Evolutionary conservation across 2,113 vertebrate species (phyloP).

Genomic region (Myotis yumanensis): DNA sequence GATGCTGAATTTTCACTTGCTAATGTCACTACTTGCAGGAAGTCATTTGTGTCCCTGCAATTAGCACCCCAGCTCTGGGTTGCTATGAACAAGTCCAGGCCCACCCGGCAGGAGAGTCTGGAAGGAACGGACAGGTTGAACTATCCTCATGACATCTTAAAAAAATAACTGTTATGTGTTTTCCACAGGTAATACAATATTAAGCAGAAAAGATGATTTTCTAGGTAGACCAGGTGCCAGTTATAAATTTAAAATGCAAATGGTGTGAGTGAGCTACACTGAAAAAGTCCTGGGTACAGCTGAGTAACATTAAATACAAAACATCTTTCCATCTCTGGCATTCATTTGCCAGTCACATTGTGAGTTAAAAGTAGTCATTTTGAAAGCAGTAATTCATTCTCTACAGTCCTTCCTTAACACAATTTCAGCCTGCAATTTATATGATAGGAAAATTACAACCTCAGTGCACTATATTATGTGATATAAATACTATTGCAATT

Average conservation of each 20-base stretch:
- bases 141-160: background rate
- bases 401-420: constrained; percentile 82
- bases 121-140: background rate
- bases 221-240: constrained; percentile 24
- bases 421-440: constrained; percentile 90
- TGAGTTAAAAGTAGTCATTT: constrained; percentile 82
- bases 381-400: constrained; percentile 87
- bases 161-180: constrained; percentile 27
- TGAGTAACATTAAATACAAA: constrained; percentile 56
- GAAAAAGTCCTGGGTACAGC: constrained; percentile 58
- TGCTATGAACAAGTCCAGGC: background rate
- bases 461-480: constrained; percentile 84
- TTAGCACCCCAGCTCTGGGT: background rate
- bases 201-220: constrained; percentile 44
- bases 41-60: background rate
- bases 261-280: background rate
- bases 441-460: constrained; percentile 91
- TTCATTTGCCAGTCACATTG: constrained; percentile 81
- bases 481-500: constrained; percentile 89
- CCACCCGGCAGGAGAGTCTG: background rate
- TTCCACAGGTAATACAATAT: constrained; percentile 33
- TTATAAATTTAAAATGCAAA: constrained; percentile 70
- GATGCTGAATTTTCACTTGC: background rate
- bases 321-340: constrained; percentile 65
- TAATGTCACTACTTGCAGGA: background rate